phyloP scores from a whole-genome alignment of 64 coral and sea anemone genomes.

The Platygyra sinensis region DNA sequence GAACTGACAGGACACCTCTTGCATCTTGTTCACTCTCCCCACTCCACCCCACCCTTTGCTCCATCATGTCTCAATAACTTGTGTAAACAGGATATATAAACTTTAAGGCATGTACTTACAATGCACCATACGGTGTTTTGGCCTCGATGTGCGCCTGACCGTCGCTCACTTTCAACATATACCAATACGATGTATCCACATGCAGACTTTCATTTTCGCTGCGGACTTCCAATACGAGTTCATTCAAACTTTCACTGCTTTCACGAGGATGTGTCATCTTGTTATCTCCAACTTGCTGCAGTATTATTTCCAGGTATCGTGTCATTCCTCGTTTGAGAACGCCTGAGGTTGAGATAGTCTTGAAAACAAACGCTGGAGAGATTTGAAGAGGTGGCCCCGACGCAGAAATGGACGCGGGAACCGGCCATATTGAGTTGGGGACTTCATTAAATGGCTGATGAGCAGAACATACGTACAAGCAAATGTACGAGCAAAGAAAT shows the following conservation, averaged over 20 bases:
- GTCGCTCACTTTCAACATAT: slow-evolving; percentile 34
- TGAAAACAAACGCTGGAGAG: slow-evolving; percentile 67
- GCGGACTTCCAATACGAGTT: slow-evolving; percentile 37
- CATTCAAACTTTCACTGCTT: neutral
- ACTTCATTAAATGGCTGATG: neutral
- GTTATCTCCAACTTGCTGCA: neutral
- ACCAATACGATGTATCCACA: slow-evolving; percentile 60
- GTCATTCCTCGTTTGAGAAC: slow-evolving; percentile 76
- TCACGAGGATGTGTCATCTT: neutral
- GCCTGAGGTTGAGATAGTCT: slow-evolving; percentile 61
- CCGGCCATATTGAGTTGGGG: slow-evolving; percentile 53
- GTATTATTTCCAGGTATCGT: slow-evolving; percentile 78
- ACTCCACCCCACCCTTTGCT: too few species aligned
- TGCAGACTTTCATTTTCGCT: slow-evolving; percentile 55
- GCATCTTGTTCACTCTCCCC: too few species aligned
- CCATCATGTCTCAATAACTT: too few species aligned
- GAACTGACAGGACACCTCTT: too few species aligned
- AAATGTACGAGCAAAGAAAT: neutral
- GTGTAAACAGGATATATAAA: neutral
- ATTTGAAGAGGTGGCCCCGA: slow-evolving; percentile 45
- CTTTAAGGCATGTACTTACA: slow-evolving; percentile 44
- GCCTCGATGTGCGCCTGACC: slow-evolving; percentile 33
- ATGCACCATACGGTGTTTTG: slow-evolving; percentile 70
- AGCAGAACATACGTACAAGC: neutral
- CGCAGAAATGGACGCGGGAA: slow-evolving; percentile 35